Base-by-base conservation (phyloP, 2,797 vertebrate genomes). In the Sarcoramphus papa region DNA sequence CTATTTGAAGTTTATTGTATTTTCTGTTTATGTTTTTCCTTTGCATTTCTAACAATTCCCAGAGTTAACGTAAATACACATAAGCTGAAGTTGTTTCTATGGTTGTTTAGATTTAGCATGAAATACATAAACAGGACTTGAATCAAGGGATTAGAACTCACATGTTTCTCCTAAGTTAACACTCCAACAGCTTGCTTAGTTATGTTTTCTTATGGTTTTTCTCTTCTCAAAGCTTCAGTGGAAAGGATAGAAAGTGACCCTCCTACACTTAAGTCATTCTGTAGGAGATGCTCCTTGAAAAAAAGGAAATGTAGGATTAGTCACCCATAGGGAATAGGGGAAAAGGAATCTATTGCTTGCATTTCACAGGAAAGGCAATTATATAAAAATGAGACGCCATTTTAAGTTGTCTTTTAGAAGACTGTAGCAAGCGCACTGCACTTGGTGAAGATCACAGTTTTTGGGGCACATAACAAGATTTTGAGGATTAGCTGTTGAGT, bases 61-160 rank as follows among this genome's bases (percentile, higher is more conserved):
- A 96, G 94, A 96, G 89, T 97, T 95, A 95, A 96, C 96, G 90
- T 94, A 96, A 96, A 96, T 95, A 97, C 90, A 94, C 87, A 85
- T 88, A 97, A 94, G 78, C 57, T 95, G 95, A 97, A 97, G 79
- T 91, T 97, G 91, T 97, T 97, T 85, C 63, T 86, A 4, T 67
- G 47, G 9, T 48, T 84, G 70, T 67, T 90, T 76, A 85, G 31
- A 60, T 95, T 91, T 84, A 68, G 53, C 12, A 64, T 64, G 51
- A 89, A 94, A 85, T 91, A 69, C 11, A n/a, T 87, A 67, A 69
- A 35, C 63, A 92, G 54, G 54, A 69, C n/a, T 76, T 91, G 86
- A 95, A 69, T 79, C 47, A 56, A 79, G 59, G 86, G 70, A 87
- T 67, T 85, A 76, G 43, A 92, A 68, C 45, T 90, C 76, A 45